These are phyloP conservation scores for Vannuccia rotundouncinata DNA, from an alignment of 2,888 invertebrate genomes.

Conservation along the genomic window DNA sequence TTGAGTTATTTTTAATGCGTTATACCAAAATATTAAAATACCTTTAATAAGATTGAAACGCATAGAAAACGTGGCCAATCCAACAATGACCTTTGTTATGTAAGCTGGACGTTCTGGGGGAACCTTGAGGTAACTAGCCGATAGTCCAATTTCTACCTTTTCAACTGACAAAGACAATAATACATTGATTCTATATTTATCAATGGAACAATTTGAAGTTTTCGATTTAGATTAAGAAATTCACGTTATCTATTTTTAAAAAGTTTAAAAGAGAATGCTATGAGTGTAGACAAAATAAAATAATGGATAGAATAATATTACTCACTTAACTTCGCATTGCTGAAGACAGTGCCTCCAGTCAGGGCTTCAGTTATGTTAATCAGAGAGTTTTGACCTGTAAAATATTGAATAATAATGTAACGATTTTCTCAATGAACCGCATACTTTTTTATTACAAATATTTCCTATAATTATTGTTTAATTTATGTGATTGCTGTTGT, in stretches of 20 bases:
- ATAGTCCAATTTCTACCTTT: background rate
- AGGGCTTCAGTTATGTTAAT: background rate
- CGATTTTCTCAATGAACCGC: no score
- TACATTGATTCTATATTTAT: no score
- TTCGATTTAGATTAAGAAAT: no score
- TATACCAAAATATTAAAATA: background rate
- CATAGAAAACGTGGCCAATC: background rate
- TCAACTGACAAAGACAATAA: background rate
- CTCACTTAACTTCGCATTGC: constrained; percentile 3
- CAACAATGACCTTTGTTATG: background rate
- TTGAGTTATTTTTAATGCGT: no score
- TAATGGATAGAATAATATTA: background rate
- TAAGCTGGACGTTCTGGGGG: constrained; percentile 4
- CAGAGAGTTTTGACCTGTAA: background rate
- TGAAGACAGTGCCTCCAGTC: background rate
- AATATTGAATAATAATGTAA: no score
- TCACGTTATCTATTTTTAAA: no score
- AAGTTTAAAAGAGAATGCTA: no score
- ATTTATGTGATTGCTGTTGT: no score
- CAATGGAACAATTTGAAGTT: no score
- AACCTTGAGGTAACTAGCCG: constrained; percentile 11
- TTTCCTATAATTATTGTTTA: no score
- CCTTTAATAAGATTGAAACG: background rate
- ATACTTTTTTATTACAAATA: no score
- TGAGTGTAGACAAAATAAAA: background rate